A percentile compares a stretch with the other conserved stretches of the same genome.
These are phyloP conservation scores for Antigone vipio DNA, from an alignment of 2,113 vertebrate genomes.

Conservation along the genomic window DNA sequence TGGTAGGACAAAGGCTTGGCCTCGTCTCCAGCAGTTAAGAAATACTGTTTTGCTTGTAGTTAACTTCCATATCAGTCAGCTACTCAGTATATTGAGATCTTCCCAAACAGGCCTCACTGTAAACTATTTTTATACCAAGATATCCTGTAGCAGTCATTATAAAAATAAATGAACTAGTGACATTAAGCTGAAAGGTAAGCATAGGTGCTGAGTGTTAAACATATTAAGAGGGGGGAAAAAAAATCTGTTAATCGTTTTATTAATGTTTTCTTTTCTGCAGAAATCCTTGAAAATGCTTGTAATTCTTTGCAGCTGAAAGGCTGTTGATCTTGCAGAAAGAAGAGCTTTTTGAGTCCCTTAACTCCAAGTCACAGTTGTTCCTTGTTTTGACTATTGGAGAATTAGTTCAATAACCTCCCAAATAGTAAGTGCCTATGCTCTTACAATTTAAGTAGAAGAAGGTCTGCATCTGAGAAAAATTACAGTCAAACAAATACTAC, in stretches of 20 bases:
- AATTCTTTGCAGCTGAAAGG: conserved; percentile 67
- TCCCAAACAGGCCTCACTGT: conserved; percentile 21
- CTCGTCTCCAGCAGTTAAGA: background rate
- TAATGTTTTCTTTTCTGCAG: conserved; percentile 62
- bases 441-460: background rate
- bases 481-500: conserved; percentile 9
- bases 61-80: background rate
- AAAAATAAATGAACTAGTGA: conserved; percentile 68
- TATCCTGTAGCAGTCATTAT: conserved; percentile 40
- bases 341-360: conserved; percentile 38
- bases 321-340: conserved; percentile 57
- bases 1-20: background rate
- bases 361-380: conserved; percentile 49
- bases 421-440: conserved; percentile 25
- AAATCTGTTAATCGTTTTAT: conserved; percentile 64
- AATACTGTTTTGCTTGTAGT: background rate
- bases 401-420: conserved; percentile 44
- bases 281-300: conserved; percentile 59
- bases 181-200: conserved; percentile 66
- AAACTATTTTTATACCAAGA: conserved; percentile 37
- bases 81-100: background rate
- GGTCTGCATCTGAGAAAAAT: conserved; percentile 38
- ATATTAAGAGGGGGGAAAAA: background rate
- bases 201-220: conserved; percentile 64
- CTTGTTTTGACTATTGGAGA: conserved; percentile 48